Conservation (phyloP, 2,888 invertebrate genomes). For the Rhopalosiphum nymphaeae region DNA sequence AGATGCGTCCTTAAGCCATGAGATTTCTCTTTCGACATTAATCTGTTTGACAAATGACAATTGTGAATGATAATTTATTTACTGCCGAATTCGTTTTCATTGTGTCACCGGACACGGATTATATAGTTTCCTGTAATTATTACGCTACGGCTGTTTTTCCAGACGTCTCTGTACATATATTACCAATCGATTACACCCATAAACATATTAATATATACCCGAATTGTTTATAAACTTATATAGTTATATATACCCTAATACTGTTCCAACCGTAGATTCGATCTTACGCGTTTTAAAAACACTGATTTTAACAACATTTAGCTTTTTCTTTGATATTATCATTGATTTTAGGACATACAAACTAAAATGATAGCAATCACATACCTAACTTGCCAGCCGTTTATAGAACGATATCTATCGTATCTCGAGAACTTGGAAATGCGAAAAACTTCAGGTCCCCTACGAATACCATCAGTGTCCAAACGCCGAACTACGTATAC, state of each 20-base stretch:
- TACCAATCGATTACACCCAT: background rate
- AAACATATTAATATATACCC: background rate
- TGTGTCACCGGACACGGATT: background rate
- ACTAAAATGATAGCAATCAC: background rate
- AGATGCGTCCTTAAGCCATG: background rate
- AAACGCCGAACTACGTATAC: background rate
- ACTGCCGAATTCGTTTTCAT: background rate
- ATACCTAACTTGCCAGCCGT: background rate
- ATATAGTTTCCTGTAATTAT: background rate
- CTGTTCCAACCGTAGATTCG: background rate
- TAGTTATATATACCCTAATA: background rate
- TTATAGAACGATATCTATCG: background rate
- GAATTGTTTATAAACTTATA: background rate
- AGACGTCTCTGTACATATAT: background rate
- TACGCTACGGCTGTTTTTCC: background rate
- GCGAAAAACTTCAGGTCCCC: background rate
- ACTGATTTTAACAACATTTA: background rate
- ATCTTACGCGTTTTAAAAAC: background rate
- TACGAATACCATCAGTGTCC: no score
- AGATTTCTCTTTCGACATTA: background rate
- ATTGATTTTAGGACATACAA: background rate
- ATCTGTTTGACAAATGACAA: slow-evolving; percentile 11
- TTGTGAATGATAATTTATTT: slow-evolving; percentile 1
- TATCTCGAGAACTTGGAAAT: background rate
- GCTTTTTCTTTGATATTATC: background rate